Conservation (phyloP, 2,797 vertebrate genomes). For the Sebastes oblongus region DNA sequence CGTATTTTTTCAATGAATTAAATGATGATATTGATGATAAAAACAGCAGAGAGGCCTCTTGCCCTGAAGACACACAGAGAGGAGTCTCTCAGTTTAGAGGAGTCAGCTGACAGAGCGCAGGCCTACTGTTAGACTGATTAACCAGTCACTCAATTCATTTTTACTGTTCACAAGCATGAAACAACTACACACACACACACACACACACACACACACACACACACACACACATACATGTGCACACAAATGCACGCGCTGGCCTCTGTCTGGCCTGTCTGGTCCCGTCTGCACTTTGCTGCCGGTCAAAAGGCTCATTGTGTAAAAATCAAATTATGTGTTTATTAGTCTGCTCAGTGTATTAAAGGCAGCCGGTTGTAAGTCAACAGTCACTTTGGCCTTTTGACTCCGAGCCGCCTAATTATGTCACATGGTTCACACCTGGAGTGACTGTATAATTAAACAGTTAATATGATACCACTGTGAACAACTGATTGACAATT, state of each 20-base stretch:
- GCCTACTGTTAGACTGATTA: constrained; percentile 70
- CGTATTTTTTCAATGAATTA: constrained; percentile 7
- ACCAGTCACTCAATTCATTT: constrained; percentile 33
- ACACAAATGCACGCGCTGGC: constrained; percentile 22
- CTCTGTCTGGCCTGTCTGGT: constrained; percentile 27
- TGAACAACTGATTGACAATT: background rate
- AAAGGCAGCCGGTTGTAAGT: constrained; percentile 60
- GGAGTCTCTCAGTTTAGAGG: constrained; percentile 43
- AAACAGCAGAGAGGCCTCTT: constrained; percentile 6
- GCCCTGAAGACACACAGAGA: constrained; percentile 46
- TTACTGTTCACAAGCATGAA: constrained; percentile 37
- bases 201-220: constrained; percentile 1
- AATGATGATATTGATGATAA: constrained; percentile 29
- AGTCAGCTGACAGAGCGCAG: constrained; percentile 77
- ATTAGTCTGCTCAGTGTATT: constrained; percentile 60
- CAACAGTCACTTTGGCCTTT: constrained; percentile 62
- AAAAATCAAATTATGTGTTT: constrained; percentile 67
- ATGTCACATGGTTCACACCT: constrained; percentile 30
- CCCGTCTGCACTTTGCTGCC: constrained; percentile 8
- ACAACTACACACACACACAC: background rate
- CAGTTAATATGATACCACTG: background rate
- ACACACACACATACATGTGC: background rate
- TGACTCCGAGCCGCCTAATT: constrained; percentile 32
- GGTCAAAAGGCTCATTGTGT: constrained; percentile 73
- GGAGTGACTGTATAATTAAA: constrained; percentile 1